Percentiles rank a stretch among this genome's conserved stretches.
phyloP scores from a whole-genome alignment of 2,113 vertebrate genomes.

The Kryptolebias marmoratus region DNA sequence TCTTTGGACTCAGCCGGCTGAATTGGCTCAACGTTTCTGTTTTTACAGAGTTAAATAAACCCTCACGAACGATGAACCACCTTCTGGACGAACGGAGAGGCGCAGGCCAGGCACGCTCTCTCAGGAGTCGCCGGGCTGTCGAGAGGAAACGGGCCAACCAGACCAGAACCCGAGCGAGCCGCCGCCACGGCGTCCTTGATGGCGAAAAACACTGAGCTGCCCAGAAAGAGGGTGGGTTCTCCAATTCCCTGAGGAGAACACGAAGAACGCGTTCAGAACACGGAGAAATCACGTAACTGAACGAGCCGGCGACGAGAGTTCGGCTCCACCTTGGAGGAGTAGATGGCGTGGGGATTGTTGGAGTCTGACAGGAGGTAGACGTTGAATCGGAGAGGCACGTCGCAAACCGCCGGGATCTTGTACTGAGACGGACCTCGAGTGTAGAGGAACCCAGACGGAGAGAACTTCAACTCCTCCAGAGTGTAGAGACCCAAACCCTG shows the following conservation, averaged over 20 bases:
- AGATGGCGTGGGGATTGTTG: conserved; percentile 86
- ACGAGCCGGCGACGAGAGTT: too few species aligned
- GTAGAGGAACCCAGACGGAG: conserved; percentile 82
- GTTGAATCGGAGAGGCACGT: conserved; percentile 84
- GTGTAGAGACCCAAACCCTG: conserved; percentile 88
- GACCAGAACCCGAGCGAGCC: conserved; percentile 74
- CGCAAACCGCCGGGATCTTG: conserved; percentile 87
- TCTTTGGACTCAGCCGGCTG: too few species aligned
- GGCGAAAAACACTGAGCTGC: conserved; percentile 86
- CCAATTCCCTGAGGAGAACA: conserved; percentile 80
- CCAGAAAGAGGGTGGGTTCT: conserved; percentile 82
- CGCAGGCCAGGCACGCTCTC: conserved; percentile 82
- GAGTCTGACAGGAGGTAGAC: conserved; percentile 81
- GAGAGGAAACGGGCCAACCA: conserved; percentile 74
- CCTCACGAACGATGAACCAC: conserved; percentile 54
- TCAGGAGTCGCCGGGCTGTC: conserved; percentile 85
- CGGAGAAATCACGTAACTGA: background rate
- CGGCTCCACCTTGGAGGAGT: conserved; percentile 85
- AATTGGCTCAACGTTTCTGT: too few species aligned
- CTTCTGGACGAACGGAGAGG: conserved; percentile 84
- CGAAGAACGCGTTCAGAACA: background rate
- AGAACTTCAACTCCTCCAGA: conserved; percentile 86
- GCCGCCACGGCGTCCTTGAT: conserved; percentile 82
- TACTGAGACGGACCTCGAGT: conserved; percentile 86
- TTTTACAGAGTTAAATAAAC: too few species aligned